phyloP scores from a whole-genome alignment of 2,113 vertebrate genomes.

The Fukomys damarensis region DNA sequence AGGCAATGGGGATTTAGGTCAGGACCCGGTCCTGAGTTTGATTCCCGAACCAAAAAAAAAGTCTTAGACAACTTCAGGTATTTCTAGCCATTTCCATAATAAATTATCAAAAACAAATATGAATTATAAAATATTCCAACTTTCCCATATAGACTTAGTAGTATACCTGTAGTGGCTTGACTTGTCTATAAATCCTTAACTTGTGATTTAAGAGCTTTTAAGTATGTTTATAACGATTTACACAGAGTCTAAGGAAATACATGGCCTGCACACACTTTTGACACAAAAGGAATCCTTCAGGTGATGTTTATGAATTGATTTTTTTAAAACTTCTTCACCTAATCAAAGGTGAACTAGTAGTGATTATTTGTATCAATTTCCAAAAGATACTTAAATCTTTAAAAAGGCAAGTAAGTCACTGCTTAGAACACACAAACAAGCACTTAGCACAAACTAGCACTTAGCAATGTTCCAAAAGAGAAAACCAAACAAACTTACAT shows the following conservation, averaged over 20 bases:
- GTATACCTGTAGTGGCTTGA: not conserved
- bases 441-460: not conserved
- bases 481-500: constrained; percentile 13
- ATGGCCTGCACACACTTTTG: not conserved
- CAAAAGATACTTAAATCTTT: not conserved
- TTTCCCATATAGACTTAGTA: not conserved
- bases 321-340: not conserved
- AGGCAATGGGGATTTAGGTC: not conserved
- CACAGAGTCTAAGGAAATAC: not conserved
- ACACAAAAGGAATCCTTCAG: not conserved
- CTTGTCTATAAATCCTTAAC: not conserved
- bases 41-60: too few species aligned
- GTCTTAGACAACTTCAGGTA: not conserved
- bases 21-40: too few species aligned
- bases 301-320: not conserved
- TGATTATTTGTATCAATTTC: not conserved
- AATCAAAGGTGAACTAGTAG: not conserved
- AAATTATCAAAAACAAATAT: not conserved
- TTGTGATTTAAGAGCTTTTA: not conserved
- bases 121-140: not conserved
- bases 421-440: not conserved
- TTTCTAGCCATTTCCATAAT: constrained; percentile 27
- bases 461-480: not conserved
- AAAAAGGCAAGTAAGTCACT: not conserved
- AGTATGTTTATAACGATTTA: not conserved